Conservation (phyloP, 1,140 invertebrate species). For the Zaprionus kolodkinae region DNA sequence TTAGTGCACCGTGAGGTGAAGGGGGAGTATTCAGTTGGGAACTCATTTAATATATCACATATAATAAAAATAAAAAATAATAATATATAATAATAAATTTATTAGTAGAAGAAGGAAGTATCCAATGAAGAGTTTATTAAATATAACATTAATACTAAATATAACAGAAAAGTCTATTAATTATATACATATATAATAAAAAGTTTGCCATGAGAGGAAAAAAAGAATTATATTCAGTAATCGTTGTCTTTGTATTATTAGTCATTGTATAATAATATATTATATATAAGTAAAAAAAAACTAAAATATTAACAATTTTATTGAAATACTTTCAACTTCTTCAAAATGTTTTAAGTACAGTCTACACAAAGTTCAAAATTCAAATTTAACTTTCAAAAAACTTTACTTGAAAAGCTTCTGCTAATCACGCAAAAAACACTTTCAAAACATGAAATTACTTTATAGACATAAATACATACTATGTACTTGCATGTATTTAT, state of each 20-base stretch:
- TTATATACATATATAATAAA: too few species aligned
- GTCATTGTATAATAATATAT: neutral
- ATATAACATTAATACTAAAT: too few species aligned
- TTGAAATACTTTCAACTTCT: neutral
- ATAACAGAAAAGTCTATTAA: too few species aligned
- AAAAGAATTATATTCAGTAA: too few species aligned
- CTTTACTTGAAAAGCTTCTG: neutral
- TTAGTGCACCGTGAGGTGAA: neutral
- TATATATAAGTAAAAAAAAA: neutral
- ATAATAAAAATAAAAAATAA: too few species aligned
- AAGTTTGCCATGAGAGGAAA: too few species aligned
- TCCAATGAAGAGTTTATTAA: too few species aligned
- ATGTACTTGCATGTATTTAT: neutral
- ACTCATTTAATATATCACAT: too few species aligned
- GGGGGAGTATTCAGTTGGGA: neutral
- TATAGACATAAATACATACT: neutral
- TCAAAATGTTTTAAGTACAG: neutral
- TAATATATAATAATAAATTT: too few species aligned
- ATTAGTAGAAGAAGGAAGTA: too few species aligned
- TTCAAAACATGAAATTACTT: neutral
- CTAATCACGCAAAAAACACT: neutral
- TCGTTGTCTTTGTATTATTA: too few species aligned
- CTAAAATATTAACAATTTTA: neutral
- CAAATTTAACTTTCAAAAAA: neutral
- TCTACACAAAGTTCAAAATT: too few species aligned